Evolutionary conservation across 2,113 vertebrate species (phyloP).

Genomic region (Myrmecobius fasciatus): DNA sequence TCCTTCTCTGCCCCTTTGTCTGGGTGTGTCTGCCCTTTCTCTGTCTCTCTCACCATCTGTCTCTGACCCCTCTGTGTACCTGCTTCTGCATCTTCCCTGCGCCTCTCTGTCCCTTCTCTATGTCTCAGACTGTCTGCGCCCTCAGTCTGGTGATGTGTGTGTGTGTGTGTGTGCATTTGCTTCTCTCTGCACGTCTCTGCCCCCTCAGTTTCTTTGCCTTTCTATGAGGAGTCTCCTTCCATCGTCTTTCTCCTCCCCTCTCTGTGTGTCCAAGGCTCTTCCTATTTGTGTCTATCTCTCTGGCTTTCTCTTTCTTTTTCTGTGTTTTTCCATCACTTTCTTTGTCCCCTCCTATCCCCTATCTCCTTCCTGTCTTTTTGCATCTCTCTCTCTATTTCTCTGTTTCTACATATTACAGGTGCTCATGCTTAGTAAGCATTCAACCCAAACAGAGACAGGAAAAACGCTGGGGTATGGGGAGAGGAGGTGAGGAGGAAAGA

Average conservation of each 20-base stretch:
- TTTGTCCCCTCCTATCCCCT: not conserved
- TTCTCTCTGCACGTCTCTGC: not conserved
- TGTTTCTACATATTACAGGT: constrained; percentile 8
- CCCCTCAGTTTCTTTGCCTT: not conserved
- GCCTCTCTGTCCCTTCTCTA: not conserved
- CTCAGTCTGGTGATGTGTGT: not conserved
- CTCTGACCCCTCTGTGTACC: not conserved
- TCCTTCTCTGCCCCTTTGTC: not conserved
- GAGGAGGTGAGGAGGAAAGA: not conserved
- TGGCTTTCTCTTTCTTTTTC: not conserved
- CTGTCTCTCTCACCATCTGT: not conserved
- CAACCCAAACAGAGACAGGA: constrained; percentile 50
- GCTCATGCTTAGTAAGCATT: constrained; percentile 23
- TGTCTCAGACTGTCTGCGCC: too few species aligned
- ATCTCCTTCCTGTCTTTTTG: not conserved
- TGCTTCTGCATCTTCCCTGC: not conserved
- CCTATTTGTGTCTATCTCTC: not conserved
- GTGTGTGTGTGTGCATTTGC: not conserved
- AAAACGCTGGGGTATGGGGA: constrained; percentile 23
- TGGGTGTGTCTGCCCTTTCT: not conserved
- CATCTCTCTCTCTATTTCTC: not conserved
- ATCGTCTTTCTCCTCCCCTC: not conserved
- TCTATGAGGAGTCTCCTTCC: not conserved
- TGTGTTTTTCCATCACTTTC: not conserved
- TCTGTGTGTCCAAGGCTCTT: not conserved